phyloP scores from a whole-genome alignment of 2,797 vertebrate genomes.

The Pelochelys cantorii region DNA sequence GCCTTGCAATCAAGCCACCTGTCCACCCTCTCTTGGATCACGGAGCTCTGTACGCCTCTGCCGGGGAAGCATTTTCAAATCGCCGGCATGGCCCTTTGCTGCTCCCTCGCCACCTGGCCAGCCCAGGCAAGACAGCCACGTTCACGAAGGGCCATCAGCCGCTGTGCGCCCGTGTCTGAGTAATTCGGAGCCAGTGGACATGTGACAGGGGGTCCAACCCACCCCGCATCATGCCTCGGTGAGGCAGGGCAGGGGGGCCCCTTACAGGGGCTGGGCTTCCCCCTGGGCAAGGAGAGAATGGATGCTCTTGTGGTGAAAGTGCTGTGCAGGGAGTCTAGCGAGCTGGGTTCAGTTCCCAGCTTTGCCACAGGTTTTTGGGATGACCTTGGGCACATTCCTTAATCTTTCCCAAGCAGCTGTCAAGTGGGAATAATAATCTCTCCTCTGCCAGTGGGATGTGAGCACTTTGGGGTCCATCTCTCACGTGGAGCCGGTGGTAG shows the following conservation, averaged over 20 bases:
- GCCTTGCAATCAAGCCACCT: background rate
- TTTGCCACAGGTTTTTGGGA: background rate
- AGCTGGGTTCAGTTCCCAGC: background rate
- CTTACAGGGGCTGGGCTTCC: background rate
- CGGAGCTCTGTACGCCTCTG: background rate
- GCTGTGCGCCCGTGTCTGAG: background rate
- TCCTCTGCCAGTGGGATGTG: background rate
- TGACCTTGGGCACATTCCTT: background rate
- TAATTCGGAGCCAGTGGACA: background rate
- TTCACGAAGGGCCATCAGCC: background rate
- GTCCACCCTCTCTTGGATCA: background rate
- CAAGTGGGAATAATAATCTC: background rate
- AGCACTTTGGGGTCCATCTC: background rate
- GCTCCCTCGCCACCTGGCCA: background rate
- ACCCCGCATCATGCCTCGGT: background rate
- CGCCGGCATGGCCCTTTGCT: background rate
- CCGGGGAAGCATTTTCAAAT: background rate
- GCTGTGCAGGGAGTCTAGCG: background rate
- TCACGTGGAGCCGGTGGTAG: too few species aligned
- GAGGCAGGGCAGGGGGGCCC: background rate
- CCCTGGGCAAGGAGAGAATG: background rate
- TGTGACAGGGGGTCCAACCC: background rate
- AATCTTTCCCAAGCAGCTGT: background rate
- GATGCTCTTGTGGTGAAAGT: background rate
- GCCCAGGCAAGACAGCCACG: background rate